Evolutionary conservation across 2,888 invertebrate genomes (phyloP).

Genomic region (Acleris emargana): DNA sequence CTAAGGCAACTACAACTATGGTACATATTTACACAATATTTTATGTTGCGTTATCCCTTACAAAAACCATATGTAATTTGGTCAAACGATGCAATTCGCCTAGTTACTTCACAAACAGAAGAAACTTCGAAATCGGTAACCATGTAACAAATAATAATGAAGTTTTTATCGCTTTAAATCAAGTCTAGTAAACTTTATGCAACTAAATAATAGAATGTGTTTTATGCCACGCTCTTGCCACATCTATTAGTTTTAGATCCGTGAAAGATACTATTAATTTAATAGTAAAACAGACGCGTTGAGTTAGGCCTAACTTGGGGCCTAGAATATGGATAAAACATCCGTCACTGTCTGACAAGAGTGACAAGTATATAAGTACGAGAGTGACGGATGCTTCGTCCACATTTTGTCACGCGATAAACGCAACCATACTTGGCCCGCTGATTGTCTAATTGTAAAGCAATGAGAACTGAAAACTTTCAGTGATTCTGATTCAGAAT

Average conservation of each 20-base stretch:
- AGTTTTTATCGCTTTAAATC: background rate
- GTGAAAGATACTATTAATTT: slow-evolving; percentile 17
- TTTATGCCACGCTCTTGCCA: slow-evolving; percentile 9
- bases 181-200: background rate
- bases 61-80: background rate
- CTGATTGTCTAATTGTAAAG: background rate
- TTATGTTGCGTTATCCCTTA: background rate
- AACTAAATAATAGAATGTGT: slow-evolving; percentile 1
- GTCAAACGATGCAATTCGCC: background rate
- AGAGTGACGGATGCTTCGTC: too few relatives aligned
- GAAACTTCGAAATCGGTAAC: background rate
- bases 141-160: background rate
- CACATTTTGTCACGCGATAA: too few relatives aligned
- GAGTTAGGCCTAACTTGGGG: slow-evolving; percentile 3
- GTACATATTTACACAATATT: background rate
- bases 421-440: too few relatives aligned
- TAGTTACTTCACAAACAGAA: background rate
- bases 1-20: too few relatives aligned
- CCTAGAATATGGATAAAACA: too few relatives aligned
- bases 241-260: slow-evolving; percentile 16
- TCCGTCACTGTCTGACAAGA: too few relatives aligned
- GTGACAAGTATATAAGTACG: too few relatives aligned
- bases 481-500: too few relatives aligned
- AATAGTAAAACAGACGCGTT: slow-evolving; percentile 12
- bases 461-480: too few relatives aligned